phyloP scores from a whole-genome alignment of 2,888 invertebrate genomes.

The Protophormia terraenovae region DNA sequence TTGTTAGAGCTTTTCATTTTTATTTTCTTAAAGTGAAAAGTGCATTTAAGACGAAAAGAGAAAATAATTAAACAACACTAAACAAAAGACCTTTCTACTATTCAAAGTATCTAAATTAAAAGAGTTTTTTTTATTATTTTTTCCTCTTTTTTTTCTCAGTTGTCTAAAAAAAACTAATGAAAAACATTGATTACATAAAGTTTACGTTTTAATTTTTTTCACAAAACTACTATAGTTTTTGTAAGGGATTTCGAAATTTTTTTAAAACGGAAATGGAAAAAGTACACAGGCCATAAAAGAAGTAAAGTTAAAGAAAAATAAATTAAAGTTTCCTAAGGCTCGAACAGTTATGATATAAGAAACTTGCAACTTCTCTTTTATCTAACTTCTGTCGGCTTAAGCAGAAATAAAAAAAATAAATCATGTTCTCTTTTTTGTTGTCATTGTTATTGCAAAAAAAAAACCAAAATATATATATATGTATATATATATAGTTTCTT shows the following conservation, averaged over 20 bases:
- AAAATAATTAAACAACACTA: not conserved
- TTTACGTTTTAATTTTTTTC: not conserved
- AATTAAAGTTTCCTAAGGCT: not conserved
- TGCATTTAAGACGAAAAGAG: not conserved
- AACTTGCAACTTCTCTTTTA: conserved; percentile 14
- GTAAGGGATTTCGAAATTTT: not conserved
- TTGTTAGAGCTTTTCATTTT: not conserved
- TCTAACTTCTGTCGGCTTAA: conserved; percentile 12
- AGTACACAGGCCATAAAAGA: not conserved
- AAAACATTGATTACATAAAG: conserved; percentile 14
- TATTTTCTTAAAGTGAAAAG: not conserved
- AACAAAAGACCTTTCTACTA: not conserved
- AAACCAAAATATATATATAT: not conserved
- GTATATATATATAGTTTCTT: not conserved
- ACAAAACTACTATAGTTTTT: not conserved
- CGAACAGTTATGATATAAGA: not conserved
- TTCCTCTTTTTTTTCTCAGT: not conserved
- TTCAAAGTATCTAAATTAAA: not conserved
- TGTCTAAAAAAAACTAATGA: not conserved
- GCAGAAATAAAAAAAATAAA: not conserved
- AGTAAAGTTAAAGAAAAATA: not conserved
- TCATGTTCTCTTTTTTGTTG: not conserved
- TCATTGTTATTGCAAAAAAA: not conserved
- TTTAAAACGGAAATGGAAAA: not conserved
- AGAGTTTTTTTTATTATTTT: not conserved